A percentile compares a stretch with the other conserved stretches of the same genome.
phyloP scores from a whole-genome alignment of 2,888 invertebrate species.

The Leptura quadrifasciata region DNA sequence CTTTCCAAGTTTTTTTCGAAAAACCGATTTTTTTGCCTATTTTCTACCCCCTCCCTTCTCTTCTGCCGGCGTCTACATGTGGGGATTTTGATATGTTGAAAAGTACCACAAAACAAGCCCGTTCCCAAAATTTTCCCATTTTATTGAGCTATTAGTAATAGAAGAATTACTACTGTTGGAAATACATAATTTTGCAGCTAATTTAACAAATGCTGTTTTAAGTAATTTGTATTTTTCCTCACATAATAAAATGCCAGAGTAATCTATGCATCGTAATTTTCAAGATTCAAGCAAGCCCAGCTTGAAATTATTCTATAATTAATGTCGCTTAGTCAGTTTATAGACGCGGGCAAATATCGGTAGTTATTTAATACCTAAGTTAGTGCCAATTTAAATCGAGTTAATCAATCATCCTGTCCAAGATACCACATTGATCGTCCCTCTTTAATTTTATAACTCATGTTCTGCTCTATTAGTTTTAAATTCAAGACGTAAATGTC shows the following conservation, averaged over 20 bases:
- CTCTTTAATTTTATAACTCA: constrained; percentile 1
- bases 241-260: not conserved
- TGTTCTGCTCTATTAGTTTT: not conserved
- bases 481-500: constrained; percentile 2
- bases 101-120: too few relatives aligned
- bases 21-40: too few relatives aligned
- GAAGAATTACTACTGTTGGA: not conserved
- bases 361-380: constrained; percentile 1
- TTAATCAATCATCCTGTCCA: constrained; percentile 1
- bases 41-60: too few relatives aligned
- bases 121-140: too few relatives aligned
- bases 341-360: constrained; percentile 3
- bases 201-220: not conserved
- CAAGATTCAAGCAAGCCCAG: not conserved
- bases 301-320: constrained; percentile 1
- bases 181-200: not conserved
- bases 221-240: not conserved
- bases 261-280: not conserved
- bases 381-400: constrained; percentile 1
- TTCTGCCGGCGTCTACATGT: too few relatives aligned
- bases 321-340: not conserved
- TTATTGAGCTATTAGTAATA: too few relatives aligned
- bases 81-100: too few relatives aligned
- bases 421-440: not conserved
- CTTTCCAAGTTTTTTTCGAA: too few relatives aligned